phyloP scores from a whole-genome alignment of 2,113 vertebrate species.

The Centropristis striata region DNA sequence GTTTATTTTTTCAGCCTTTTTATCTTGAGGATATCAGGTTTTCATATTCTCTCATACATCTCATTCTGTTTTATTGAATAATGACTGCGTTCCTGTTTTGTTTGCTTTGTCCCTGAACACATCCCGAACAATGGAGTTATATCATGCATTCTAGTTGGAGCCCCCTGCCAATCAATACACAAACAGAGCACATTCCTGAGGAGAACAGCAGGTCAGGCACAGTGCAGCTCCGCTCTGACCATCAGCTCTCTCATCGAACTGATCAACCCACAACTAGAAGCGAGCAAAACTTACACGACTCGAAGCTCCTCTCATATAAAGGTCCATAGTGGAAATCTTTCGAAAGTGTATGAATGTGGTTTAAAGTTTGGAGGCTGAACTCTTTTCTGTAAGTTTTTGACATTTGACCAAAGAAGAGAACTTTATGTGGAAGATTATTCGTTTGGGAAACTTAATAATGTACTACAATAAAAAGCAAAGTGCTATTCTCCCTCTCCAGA shows the following conservation, averaged over 20 bases:
- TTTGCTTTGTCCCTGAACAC: slow-evolving; percentile 38
- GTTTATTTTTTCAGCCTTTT: slow-evolving; percentile 5
- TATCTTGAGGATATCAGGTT: not conserved
- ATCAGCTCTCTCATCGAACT: slow-evolving; percentile 2
- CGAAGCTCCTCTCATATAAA: not conserved
- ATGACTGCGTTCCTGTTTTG: not conserved
- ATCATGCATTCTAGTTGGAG: slow-evolving; percentile 16
- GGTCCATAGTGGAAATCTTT: not conserved
- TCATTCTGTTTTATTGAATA: slow-evolving; percentile 13
- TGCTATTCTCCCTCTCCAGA: not conserved
- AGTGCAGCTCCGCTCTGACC: slow-evolving; percentile 37
- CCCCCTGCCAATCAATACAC: slow-evolving; percentile 54
- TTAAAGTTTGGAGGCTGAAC: not conserved
- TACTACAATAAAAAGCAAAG: too few species aligned
- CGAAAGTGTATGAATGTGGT: not conserved
- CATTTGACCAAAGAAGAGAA: not conserved
- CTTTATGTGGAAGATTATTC: not conserved
- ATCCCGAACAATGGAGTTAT: slow-evolving; percentile 34
- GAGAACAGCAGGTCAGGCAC: slow-evolving; percentile 46
- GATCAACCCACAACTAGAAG: not conserved
- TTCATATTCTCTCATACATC: not conserved
- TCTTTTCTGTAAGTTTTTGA: not conserved
- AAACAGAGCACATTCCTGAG: slow-evolving; percentile 47
- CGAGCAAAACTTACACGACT: not conserved
- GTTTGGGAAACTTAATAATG: not conserved